phyloP scores from a whole-genome alignment of 1,140 invertebrate genomes.

The Teleogryllus occipitalis region DNA sequence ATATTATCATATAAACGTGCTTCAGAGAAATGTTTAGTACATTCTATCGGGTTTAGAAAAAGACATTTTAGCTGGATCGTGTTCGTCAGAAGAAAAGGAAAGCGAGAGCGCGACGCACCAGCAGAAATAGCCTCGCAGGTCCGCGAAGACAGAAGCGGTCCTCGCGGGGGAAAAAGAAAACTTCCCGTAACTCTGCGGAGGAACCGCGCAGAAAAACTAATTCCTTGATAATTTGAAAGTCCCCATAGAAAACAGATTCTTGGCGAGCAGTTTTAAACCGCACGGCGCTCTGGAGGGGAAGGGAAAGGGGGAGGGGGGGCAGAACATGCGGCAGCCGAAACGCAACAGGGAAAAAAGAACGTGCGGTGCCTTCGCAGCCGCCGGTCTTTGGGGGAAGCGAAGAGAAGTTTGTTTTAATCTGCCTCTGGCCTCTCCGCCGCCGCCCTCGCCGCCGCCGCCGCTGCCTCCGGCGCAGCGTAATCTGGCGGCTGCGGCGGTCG shows the following conservation, averaged over 20 bases:
- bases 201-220: slow-evolving; percentile 9
- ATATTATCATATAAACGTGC: too few relatives aligned
- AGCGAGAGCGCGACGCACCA: too few relatives aligned
- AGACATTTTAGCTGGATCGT: too few relatives aligned
- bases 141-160: neutral
- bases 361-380: neutral
- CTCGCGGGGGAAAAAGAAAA: neutral
- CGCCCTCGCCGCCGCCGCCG: too few relatives aligned
- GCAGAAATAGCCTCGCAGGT: too few relatives aligned
- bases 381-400: neutral
- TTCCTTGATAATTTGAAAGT: slow-evolving; percentile 18
- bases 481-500: neutral
- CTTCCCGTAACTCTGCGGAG: neutral
- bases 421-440: neutral
- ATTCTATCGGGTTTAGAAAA: too few relatives aligned
- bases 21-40: too few relatives aligned
- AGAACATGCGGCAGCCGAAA: slow-evolving; percentile 10
- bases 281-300: neutral
- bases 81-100: too few relatives aligned
- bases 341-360: slow-evolving; percentile 3
- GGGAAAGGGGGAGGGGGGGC: neutral
- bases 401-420: slow-evolving; percentile 5
- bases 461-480: neutral
- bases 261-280: slow-evolving; percentile 15
- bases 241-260: slow-evolving; percentile 16